Evolutionary conservation across 2,113 vertebrate species (phyloP).

Genomic region (Cebidichthys violaceus): DNA sequence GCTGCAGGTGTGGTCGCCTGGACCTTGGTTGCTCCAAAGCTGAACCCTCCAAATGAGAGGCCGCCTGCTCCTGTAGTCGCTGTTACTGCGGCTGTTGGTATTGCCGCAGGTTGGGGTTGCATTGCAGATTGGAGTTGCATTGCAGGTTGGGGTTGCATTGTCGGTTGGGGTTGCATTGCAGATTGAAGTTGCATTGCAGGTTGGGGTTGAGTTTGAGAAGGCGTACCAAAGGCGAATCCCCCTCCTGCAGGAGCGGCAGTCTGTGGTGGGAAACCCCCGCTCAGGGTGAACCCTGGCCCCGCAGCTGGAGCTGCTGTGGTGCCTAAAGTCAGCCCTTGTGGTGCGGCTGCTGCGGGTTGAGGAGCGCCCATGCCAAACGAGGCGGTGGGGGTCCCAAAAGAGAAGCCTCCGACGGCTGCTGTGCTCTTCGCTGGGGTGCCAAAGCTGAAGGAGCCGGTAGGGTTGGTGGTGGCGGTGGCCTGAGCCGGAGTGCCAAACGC

Average conservation of each 20-base stretch:
- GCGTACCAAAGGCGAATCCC: conserved; percentile 69
- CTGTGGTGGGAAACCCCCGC: conserved; percentile 63
- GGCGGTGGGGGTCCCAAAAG: conserved; percentile 82
- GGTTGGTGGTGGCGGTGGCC: conserved; percentile 42
- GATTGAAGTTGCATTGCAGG: neutral
- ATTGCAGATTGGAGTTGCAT: neutral
- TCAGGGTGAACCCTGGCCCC: conserved; percentile 77
- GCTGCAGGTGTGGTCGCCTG: conserved; percentile 73
- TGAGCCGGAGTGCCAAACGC: conserved; percentile 81
- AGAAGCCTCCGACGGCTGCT: conserved; percentile 75
- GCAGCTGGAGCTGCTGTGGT: conserved; percentile 63
- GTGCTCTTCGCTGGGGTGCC: conserved; percentile 79
- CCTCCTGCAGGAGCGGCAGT: conserved; percentile 61
- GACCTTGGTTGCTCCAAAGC: conserved; percentile 82
- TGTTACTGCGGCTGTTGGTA: conserved; percentile 1
- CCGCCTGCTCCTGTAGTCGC: conserved; percentile 33
- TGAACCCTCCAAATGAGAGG: conserved; percentile 77
- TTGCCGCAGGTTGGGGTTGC: neutral
- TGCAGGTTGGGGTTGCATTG: neutral
- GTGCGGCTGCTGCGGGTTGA: conserved; percentile 73
- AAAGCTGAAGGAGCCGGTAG: conserved; percentile 84
- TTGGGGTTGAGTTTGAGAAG: conserved; percentile 28
- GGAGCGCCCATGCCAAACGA: conserved; percentile 78
- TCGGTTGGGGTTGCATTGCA: neutral
- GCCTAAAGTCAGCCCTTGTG: conserved; percentile 82